Conservation (phyloP, 1,140 invertebrate genomes). For the Metopolophium dirhodum region DNA sequence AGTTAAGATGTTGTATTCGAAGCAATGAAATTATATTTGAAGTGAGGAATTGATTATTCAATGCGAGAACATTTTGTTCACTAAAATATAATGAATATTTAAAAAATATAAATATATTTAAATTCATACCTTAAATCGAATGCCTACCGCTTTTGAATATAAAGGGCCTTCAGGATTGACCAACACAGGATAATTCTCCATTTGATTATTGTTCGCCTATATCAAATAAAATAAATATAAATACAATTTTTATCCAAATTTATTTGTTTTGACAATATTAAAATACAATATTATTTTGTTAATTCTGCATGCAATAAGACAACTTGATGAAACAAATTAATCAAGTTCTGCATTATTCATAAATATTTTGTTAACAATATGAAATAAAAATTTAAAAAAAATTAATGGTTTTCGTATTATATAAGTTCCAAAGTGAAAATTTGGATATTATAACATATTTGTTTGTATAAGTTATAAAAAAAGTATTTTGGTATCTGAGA, state of each 20-base stretch:
- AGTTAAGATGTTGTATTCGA: no score
- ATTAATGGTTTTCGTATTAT: background rate
- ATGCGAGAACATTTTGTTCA: no score
- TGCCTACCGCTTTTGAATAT: constrained; percentile 58
- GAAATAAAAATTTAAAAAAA: background rate
- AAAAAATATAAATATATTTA: background rate
- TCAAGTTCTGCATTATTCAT: background rate
- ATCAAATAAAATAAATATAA: background rate
- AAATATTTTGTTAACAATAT: background rate
- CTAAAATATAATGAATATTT: background rate
- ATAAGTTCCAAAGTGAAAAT: background rate
- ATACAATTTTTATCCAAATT: background rate
- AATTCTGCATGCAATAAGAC: background rate
- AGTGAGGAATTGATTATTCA: no score
- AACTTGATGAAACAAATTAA: background rate
- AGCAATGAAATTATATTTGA: no score
- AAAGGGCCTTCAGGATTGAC: constrained; percentile 53
- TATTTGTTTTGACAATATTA: background rate
- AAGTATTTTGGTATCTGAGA: background rate
- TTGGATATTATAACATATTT: background rate
- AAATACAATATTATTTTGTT: background rate
- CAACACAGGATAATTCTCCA: constrained; percentile 29
- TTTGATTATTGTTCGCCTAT: constrained; percentile 35
- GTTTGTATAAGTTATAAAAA: background rate
- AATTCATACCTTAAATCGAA: constrained; percentile 55